A percentile compares a stretch with the other conserved stretches of the same genome.
Evolutionary conservation across 2,888 invertebrate genomes (phyloP).

Genomic region (Neoscelio sp.): DNA sequence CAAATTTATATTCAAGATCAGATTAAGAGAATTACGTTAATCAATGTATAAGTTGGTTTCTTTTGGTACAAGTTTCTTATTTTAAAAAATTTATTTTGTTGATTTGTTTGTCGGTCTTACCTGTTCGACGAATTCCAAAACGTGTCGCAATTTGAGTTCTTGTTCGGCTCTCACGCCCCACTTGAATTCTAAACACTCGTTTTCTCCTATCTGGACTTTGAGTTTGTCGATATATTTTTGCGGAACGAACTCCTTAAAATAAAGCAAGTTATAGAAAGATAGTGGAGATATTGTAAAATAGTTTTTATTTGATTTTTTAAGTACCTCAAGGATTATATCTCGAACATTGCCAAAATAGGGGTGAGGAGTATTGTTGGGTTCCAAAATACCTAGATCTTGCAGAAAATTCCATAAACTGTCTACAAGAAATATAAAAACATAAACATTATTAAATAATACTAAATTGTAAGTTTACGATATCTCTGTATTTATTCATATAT

Average conservation of each 20-base stretch:
- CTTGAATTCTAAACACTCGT: conserved; percentile 82
- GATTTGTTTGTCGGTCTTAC: conserved; percentile 76
- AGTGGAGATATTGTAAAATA: neutral
- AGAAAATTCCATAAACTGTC: conserved; percentile 84
- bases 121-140: conserved; percentile 84
- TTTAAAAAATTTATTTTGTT: conserved; percentile 21
- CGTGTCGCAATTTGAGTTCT: conserved; percentile 83
- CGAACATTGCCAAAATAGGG: conserved; percentile 76
- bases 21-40: neutral
- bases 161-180: conserved; percentile 85
- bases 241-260: conserved; percentile 80
- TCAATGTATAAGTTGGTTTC: no score
- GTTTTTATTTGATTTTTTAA: neutral
- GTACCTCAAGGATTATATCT: conserved; percentile 72
- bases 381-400: conserved; percentile 82
- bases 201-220: conserved; percentile 80
- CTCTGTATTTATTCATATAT: no score
- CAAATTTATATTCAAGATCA: neutral
- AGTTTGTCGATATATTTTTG: conserved; percentile 75
- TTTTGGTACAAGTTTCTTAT: no score
- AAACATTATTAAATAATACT: no score
- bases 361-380: conserved; percentile 78
- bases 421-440: conserved; percentile 74
- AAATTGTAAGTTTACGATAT: no score
- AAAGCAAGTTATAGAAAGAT: no score